Evolutionary conservation across 1,140 invertebrate species (phyloP).

Genomic region (Neodiprion fabricii): DNA sequence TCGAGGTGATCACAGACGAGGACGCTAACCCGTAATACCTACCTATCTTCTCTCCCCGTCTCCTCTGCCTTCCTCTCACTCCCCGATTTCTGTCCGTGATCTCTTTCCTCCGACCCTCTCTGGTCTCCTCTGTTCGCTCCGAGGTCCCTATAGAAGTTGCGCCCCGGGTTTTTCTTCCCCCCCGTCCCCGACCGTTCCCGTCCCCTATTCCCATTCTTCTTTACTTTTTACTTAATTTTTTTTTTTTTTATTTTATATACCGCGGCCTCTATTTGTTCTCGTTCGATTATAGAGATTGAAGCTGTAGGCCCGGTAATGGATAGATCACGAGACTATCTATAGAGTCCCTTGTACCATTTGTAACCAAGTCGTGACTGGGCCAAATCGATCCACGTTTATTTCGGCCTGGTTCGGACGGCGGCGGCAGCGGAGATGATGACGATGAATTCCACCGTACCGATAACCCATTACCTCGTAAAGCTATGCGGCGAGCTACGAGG

Average conservation of each 20-base stretch:
- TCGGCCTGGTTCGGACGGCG: too few species aligned
- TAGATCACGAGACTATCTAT: background rate
- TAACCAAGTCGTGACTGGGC: constrained; percentile 2
- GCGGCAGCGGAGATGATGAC: background rate
- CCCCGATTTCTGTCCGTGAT: constrained; percentile 17
- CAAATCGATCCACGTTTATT: background rate
- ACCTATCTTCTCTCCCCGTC: constrained; percentile 34
- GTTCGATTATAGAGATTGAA: background rate
- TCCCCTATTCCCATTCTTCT: constrained; percentile 15
- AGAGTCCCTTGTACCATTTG: background rate
- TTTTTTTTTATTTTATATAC: background rate
- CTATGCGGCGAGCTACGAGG: too few species aligned
- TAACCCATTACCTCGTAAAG: background rate
- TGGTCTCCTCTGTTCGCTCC: constrained; percentile 18
- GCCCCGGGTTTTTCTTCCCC: constrained; percentile 25
- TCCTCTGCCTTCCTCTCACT: constrained; percentile 34
- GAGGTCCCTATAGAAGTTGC: background rate
- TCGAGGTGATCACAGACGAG: constrained; percentile 60
- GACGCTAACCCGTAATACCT: constrained; percentile 54
- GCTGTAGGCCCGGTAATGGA: background rate
- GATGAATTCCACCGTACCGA: background rate
- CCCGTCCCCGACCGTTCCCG: constrained; percentile 20
- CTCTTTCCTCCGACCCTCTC: constrained; percentile 26
- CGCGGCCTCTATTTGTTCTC: background rate
- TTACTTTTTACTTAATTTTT: constrained; percentile 8